Evolutionary conservation across 2,797 vertebrate species (phyloP), one percentile per base, ranked within the genome.

Genomic region (Merluccius polli): DNA sequence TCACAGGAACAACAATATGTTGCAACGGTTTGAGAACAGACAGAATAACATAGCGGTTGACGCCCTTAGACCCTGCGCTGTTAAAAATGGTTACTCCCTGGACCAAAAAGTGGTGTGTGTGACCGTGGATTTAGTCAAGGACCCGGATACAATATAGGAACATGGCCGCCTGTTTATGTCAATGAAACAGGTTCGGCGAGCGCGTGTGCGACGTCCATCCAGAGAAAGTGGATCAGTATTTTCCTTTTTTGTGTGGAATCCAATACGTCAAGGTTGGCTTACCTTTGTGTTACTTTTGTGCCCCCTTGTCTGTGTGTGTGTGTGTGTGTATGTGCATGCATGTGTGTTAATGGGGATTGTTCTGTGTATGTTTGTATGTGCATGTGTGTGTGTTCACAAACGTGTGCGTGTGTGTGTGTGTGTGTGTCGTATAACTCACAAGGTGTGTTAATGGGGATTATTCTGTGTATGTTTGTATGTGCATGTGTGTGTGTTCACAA

Each of bases 341-440:
- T n/a, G 38, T 12, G 0, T 59, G 52, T 0, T 2, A 38, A 3
- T 27, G 32, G 63, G 2, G 38, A 13, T 13, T 41, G 13, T n/a
- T 65, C n/a, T 18, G n/a, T 24, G 33, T 24, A 31, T n/a, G 24
- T 73, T 27, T 63, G 31, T 70, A 5, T 13, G 65, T 24, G 65
- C 18, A 16, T 79, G 70, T 77, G 81, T 48, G 3, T 32, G 41
- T 72, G 63, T 76, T 65, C 29, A 68, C 12, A 11, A 9, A 24
- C 2, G 52, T 63, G 52, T 63, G 38, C 15, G 38, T 41, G 38
- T 41, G 38, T 41, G 12, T 13, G 11, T 41, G 38, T 13, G 38
- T 41, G 12, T 13, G 7, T 41, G 38, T 13, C 1, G 36, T 12
- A 5, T 38, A 38, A 12, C 13, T 3, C 11, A 24, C 27, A 73